Evolutionary conservation across 2,797 vertebrate genomes (phyloP), one percentile per base, ranked within the genome.

Genomic region (Pyrrhura leucotis): DNA sequence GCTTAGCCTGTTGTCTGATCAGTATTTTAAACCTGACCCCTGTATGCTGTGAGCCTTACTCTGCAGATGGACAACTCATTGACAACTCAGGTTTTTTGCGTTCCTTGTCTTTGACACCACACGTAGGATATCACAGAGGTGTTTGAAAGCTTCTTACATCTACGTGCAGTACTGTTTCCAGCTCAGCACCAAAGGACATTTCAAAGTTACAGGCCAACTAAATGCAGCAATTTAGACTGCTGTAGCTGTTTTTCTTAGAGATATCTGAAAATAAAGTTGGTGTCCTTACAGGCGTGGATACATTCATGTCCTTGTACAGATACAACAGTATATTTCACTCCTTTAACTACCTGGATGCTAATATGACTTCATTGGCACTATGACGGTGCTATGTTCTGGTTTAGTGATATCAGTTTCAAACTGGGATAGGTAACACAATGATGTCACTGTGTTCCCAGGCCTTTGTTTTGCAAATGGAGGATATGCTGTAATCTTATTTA

Each of bases 381-480:
- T 54, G 31, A 33, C 4, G 6, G 20, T 21, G 23, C 54, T 56
- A 62, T 68, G 37, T 62, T 67, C 40, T 26, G 12, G 1, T 61
- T 71, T 56, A 67, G 42, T 47, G 17, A 9, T 74, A 40, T 12
- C 18, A 22, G 7, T 71, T 93, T 88, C 53, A 81, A 45, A 80
- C 10, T 23, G 20, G n/a, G 9, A 22, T 44, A 40, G 63, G 45
- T 82, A 73, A 53, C 69, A 69, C 71, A 81, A 9, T 29, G 53
- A 77, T 88, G 68, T 39, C 11, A 14, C 23, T 62, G 51, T 76
- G 20, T 65, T 93, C 42, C 26, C 40, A 81, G 21, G 39, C 50
- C 33, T 90, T 88, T 86, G 58, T 81, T 88, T 90, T 92, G 45
- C 39, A 87, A 21, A 47, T 47, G 83, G 74, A 74, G 59, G 66